A percentile compares a stretch with the other conserved stretches of the same genome.
phyloP scores from a whole-genome alignment of 2,113 vertebrate species.

The Tenrec ecaudatus region DNA sequence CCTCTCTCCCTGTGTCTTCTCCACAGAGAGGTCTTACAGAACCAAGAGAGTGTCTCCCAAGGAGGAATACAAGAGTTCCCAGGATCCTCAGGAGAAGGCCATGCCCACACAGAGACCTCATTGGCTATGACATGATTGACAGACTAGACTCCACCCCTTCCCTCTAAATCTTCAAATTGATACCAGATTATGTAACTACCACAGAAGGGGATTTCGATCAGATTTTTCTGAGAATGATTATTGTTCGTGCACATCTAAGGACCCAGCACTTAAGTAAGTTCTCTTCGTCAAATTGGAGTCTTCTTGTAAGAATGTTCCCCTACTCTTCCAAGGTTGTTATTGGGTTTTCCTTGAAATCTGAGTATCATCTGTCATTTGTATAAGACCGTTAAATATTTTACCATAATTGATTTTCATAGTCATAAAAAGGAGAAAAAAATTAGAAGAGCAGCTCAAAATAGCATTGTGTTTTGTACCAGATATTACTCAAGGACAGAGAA shows the following conservation, averaged over 20 bases:
- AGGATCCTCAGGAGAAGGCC: no score
- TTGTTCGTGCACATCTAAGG: not conserved
- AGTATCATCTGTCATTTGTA: not conserved
- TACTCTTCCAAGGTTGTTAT: not conserved
- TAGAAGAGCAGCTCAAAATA: not conserved
- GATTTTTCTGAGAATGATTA: not conserved
- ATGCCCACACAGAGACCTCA: no score
- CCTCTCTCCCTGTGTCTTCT: no score
- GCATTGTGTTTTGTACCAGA: not conserved
- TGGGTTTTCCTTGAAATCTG: not conserved
- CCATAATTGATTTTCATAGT: not conserved
- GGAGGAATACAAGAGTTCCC: no score
- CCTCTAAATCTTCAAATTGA: no score
- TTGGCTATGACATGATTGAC: no score
- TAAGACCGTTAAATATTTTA: not conserved
- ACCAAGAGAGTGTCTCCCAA: no score
- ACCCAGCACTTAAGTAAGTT: not conserved
- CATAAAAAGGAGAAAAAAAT: not conserved
- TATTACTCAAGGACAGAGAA: not conserved
- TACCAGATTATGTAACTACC: no score
- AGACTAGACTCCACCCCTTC: no score
- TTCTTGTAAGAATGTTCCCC: not conserved
- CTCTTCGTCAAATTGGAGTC: not conserved
- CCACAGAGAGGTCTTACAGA: no score
- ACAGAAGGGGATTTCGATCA: no score